Evolutionary conservation across 2,797 vertebrate species (phyloP), one percentile per base, ranked within the genome.

Genomic region (Diceros bicornis): DNA sequence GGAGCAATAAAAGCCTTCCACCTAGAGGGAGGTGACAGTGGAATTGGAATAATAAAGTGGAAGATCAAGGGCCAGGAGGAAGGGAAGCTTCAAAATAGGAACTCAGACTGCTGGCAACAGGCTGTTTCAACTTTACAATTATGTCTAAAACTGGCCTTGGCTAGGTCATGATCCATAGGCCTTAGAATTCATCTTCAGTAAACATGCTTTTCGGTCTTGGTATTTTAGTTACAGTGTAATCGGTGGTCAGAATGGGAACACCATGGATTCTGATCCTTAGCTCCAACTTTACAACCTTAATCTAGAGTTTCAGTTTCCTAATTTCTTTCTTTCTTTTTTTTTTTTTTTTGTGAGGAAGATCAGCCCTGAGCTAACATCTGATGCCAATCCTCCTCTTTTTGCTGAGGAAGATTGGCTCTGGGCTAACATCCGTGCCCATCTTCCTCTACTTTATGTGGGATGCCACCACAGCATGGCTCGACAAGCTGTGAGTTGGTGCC

Each of bases 151-250:
- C 41, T 87, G 34, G 9, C 55, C 27, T 89, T 82, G 14, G 29
- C 13, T 59, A 52, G 55, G 6, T 89, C 47, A 89, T 55, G 13
- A 55, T 72, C 11, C 59, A 41, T 10, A 61, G 2, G 27, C 37
- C 21, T 50, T 37, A 93, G 47, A 83, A 93, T 93, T 91, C 55
- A 81, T 93, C 69, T 89, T 89, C 29, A 34, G 14, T 83, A 91
- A 52, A 84, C 37, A 72, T 66, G 8, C 1, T 89, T 82, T 66
- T 25, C 4, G 3, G n/a, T 59, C 21, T 84, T 82, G 16, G 5
- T 85, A 83, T 85, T 85, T 66, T 59, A 61, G 29, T 44, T 44
- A 59, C 2, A 52, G 12, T 25, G 6, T 27, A 59, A 2, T 23
- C 27, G 17, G 3, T 74, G 7, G 18, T 72, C 69, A 72, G 14